Base-by-base conservation (phyloP, 2,888 invertebrate genomes). In the Oxycera nigricornis region DNA sequence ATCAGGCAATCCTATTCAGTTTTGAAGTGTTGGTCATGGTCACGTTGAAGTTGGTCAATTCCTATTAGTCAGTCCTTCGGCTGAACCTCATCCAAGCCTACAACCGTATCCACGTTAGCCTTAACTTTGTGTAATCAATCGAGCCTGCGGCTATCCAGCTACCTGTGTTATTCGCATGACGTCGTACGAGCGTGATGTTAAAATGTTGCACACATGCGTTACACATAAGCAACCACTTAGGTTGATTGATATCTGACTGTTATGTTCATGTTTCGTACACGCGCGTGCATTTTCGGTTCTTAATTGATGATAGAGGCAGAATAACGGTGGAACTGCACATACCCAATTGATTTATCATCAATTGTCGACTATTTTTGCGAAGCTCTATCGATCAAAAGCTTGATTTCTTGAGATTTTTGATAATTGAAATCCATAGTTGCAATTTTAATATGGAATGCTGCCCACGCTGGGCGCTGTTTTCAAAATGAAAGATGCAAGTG, bases 151-250 rank as follows among this genome's bases (percentile, higher is more conserved):
- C 73, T 65, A 55, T 52, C 17, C 41, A 20, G 73, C 73, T 73
- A 73, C 73, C 73, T 73, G 73, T 46, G 22, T 73, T 73, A 35
- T 52, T 72, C 26, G 65, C 65, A 65, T 65, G 39, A 41, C 41
- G 39, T n/a, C 14, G 46, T 46, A 46, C 17, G n/a, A 46, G 17
- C 46, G 17, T 46, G 46, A 46, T n/a, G 6, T 46, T 46, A 46
- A 14, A 46, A 46, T 11, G 17, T n/a, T 46, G 61, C 28, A 20
- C 28, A 61, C n/a, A 26, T 31, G 61, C 61, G 31, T 61, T 61
- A 7, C 26, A 31, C 31, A 26, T 28, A 57, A n/a, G 22, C 30
- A 61, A 68, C 46, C 67, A 68, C 46, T 50, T 68, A 26, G n/a
- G 67, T 68, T 68, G 67, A 68, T 68, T 68, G 67, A 68, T 68